Percentiles rank a stretch among this genome's conserved stretches.
phyloP scores from a whole-genome alignment of 37 sponge, comb jelly and placozoan species.

The Aphrocallistes beatrix region DNA sequence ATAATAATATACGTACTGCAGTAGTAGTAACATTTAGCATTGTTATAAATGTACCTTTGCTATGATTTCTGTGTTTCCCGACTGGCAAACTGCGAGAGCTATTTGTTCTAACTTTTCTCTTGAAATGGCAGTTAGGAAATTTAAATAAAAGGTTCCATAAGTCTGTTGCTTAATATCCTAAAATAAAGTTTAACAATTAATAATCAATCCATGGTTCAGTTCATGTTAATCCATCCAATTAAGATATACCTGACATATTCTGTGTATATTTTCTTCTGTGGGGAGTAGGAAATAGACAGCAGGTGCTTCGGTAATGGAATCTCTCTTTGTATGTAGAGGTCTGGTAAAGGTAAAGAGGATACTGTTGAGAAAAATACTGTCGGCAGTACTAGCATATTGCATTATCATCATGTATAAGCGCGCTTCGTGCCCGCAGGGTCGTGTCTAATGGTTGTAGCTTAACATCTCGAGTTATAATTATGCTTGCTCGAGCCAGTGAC shows the following conservation, averaged over 20 bases:
- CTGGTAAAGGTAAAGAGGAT: conserved; percentile 15
- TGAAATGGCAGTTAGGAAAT: conserved; percentile 78
- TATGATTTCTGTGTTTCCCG: conserved; percentile 51
- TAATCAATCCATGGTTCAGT: not conserved
- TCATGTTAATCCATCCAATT: too few species aligned
- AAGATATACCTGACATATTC: conserved; percentile 51
- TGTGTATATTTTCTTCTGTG: conserved; percentile 50
- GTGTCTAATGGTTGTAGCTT: too few species aligned
- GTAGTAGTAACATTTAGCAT: not conserved
- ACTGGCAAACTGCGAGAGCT: conserved; percentile 59
- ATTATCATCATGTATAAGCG: too few species aligned
- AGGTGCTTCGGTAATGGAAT: conserved; percentile 73
- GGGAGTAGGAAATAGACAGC: conserved; percentile 90
- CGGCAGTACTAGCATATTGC: too few species aligned
- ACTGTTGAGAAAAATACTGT: too few species aligned
- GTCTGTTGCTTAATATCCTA: conserved; percentile 54
- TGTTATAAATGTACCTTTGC: conserved; percentile 32
- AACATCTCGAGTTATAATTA: too few species aligned
- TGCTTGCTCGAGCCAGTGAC: too few species aligned
- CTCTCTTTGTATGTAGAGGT: conserved; percentile 47
- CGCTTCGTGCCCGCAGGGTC: too few species aligned
- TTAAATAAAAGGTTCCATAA: conserved; percentile 75
- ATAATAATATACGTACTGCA: not conserved
- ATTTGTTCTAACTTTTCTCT: conserved; percentile 73
- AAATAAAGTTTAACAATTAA: not conserved